A percentile compares a stretch with the other conserved stretches of the same genome.
These are phyloP conservation scores for Eupithecia insigniata DNA, from an alignment of 2,888 invertebrate genomes.

Conservation along the genomic window DNA sequence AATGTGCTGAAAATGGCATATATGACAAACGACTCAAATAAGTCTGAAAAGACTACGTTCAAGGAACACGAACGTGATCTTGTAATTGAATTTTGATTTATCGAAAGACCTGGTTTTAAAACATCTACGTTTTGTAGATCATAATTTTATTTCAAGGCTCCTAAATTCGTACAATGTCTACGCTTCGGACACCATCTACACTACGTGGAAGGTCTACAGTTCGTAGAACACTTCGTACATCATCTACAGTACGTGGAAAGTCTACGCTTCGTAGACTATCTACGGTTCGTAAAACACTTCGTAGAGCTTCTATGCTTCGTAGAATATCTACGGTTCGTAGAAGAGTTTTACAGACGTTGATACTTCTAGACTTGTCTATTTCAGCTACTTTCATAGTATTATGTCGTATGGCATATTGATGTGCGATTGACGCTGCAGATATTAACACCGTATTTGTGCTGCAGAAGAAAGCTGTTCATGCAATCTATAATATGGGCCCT, in stretches of 20 bases:
- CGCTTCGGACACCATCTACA: background rate
- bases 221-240: background rate
- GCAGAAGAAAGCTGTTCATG: no score
- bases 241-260: no score
- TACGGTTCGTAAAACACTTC: background rate
- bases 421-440: no score
- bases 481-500: no score
- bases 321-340: background rate
- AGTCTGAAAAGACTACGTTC: constrained; percentile 1
- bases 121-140: background rate
- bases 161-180: background rate
- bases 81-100: constrained; percentile 10
- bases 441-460: no score
- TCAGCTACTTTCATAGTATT: no score
- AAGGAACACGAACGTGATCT: background rate
- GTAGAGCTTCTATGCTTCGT: background rate
- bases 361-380: no score
- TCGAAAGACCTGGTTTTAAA: background rate
- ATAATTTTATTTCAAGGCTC: background rate
- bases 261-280: background rate
- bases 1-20: constrained; percentile 10
- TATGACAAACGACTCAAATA: background rate
- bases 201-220: no score
- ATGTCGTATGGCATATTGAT: no score
- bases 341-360: no score